These are phyloP conservation scores for Drosophila nasuta DNA, from an alignment of 1,140 invertebrate genomes.

Conservation along the genomic window DNA sequence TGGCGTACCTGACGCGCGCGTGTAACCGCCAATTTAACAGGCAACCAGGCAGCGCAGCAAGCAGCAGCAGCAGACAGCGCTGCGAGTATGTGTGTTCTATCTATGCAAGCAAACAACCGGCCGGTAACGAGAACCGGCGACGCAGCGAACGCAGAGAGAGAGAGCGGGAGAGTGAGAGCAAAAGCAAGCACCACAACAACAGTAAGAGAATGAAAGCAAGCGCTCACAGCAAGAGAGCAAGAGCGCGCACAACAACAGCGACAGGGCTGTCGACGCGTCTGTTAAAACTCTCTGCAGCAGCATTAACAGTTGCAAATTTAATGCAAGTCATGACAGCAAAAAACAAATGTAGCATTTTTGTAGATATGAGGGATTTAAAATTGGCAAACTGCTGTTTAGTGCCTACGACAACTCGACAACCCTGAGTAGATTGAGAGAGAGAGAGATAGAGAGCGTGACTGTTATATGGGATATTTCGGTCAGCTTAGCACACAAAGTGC, in stretches of 20 bases:
- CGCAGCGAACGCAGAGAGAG: constrained; percentile 24
- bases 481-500: constrained; percentile 26
- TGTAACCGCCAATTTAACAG: constrained; percentile 85
- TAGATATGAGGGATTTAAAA: no score
- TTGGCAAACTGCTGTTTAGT: no score
- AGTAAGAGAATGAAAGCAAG: no score
- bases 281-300: background rate
- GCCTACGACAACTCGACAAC: constrained; percentile 24
- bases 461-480: constrained; percentile 38
- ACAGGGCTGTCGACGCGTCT: constrained; percentile 42
- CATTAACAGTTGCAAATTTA: constrained; percentile 12
- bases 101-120: constrained; percentile 17
- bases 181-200: background rate
- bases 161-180: constrained; percentile 12
- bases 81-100: constrained; percentile 18
- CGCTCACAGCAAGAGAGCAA: background rate
- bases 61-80: constrained; percentile 31
- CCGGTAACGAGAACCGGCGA: constrained; percentile 26
- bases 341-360: no score
- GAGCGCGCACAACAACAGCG: background rate
- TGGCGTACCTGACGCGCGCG: constrained; percentile 76
- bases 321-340: background rate
- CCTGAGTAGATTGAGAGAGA: background rate
- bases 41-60: constrained; percentile 72
- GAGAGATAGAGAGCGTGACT: constrained; percentile 6